Base-by-base conservation (phyloP, 2,797 vertebrate species). In the Poeciliopsis presidionis region DNA sequence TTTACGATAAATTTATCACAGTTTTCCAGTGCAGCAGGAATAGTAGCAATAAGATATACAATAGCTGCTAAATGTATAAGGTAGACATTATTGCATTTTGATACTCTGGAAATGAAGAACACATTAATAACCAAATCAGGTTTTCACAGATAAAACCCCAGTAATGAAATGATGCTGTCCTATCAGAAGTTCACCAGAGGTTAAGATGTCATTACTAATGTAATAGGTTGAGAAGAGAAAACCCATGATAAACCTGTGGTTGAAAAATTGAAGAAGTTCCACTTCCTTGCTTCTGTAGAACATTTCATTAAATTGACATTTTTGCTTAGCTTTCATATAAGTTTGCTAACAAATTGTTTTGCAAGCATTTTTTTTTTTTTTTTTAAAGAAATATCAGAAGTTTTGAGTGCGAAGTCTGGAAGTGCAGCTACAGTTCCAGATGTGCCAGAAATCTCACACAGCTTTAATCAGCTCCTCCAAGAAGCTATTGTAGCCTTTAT, bases 191-290 rank as follows among this genome's bases (percentile, higher is more conserved):
- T 78, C 18, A 67, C 75, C 30, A 67, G 81, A 79, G 76, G 83
- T 88, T 81, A 78, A 78, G 55, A 69, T 55, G 5, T 80, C 33
- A 73, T 39, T 39, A 14, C n/a, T 53, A 67, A 70, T 86, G 73
- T 72, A 63, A 82, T 14, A 22, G 8, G 22, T 88, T 80, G 81
- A 84, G 81, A 63, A 9, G n/a, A 71, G 18, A 81, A 55, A 82
- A 76, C 55, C 20, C 72, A 7, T 78, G 59, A 83, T 74, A 0
- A 20, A 69, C 25, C 36, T 81, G 77, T 49, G 39, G 45, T 83
- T 87, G 59, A 59, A 82, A 82, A 84, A 91, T 84, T 16, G 69
- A 69, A 83, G 85, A 90, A 82, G 84, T 89, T 74, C 72, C 51
- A 1, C 74, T 78, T 82, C 30, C 25, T 30, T n/a, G 75, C 85